Percentiles rank a stretch among this genome's conserved stretches.
Evolutionary conservation across 2,113 vertebrate genomes (phyloP).

Genomic region (Melanerpes aurifrons): DNA sequence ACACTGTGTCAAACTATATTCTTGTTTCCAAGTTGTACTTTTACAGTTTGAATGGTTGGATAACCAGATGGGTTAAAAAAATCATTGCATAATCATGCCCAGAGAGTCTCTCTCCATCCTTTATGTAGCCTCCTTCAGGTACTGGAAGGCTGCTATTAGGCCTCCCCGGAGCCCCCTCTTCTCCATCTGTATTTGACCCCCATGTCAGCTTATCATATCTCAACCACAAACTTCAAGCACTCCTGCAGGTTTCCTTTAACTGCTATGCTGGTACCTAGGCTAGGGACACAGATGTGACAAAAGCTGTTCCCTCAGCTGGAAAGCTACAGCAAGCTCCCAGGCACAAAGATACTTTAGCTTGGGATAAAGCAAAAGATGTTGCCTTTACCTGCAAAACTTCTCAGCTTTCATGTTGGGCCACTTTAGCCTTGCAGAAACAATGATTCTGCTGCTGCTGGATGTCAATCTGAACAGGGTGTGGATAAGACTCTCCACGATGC

Average conservation of each 20-base stretch:
- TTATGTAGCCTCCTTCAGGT: no score
- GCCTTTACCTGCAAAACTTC: conserved; percentile 7
- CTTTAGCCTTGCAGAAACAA: not conserved
- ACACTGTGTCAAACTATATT: not conserved
- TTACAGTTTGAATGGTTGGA: not conserved
- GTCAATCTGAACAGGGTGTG: not conserved
- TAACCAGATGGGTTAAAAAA: fast-evolving
- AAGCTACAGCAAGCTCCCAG: not conserved
- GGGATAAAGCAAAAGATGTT: not conserved
- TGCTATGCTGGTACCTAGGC: not conserved
- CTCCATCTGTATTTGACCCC: not conserved
- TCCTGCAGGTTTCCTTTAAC: not conserved
- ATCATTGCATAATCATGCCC: not conserved
- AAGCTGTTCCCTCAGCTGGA: not conserved
- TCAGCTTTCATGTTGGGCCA: not conserved
- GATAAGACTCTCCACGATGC: conserved; percentile 51
- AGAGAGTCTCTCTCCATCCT: not conserved
- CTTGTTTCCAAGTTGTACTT: not conserved
- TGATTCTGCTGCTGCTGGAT: conserved; percentile 30
- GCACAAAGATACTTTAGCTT: not conserved
- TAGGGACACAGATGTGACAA: not conserved
- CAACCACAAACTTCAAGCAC: not conserved
- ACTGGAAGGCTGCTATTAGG: no score
- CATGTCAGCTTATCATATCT: conserved; percentile 9
- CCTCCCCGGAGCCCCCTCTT: no score